Base-by-base conservation (phyloP, 2,888 invertebrate species). In the Epiblema foenella region DNA sequence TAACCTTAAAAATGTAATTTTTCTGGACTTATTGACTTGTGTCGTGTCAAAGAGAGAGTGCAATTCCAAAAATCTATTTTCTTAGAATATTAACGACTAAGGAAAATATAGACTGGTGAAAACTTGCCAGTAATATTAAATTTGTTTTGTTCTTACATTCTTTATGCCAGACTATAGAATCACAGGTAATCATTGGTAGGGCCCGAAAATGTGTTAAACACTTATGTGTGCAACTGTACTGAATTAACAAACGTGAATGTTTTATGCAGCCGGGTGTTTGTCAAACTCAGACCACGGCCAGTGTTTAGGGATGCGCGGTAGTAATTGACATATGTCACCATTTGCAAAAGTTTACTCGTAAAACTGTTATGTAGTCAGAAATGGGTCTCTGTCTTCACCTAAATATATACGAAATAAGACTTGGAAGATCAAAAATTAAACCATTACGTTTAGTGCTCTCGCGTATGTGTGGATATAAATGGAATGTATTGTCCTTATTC, bases 301-400 rank as follows among this genome's bases (percentile, higher is more conserved):
- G 56, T 65, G 46, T 56, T 49, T 57, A 63, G 69, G 57, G 63
- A 69, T 24, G 57, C 49, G 39, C 51, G 17, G 56, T 39, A 59
- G 59, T 68, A 69, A 69, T 57, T 69, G 69, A 64, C 69, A 64
- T 56, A 69, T 69, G 69, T 69, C 69, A 69, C 69, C 63, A 49
- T 58, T 58, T 18, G 12, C 33, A 33, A 52, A 63, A 57, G 46
- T 56, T 67, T 62, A 62, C 24, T 18, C 42, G 62, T 49, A 68
- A 62, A 64, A 64, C 11, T 20, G 52, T 54, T 64, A 5, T 52
- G 12, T 51, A 8, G 58, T 17, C n/a, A 62, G 46, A 49, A 17
- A 51, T 20, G 8, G 5, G 17, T 5, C 29, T 12, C 15, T 12
- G 2, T n/a, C n/a, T n/a, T n/a, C n/a, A n/a, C n/a, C n/a, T 8